Conservation (phyloP, 2,888 invertebrate species). For the Malacosoma neustria region DNA sequence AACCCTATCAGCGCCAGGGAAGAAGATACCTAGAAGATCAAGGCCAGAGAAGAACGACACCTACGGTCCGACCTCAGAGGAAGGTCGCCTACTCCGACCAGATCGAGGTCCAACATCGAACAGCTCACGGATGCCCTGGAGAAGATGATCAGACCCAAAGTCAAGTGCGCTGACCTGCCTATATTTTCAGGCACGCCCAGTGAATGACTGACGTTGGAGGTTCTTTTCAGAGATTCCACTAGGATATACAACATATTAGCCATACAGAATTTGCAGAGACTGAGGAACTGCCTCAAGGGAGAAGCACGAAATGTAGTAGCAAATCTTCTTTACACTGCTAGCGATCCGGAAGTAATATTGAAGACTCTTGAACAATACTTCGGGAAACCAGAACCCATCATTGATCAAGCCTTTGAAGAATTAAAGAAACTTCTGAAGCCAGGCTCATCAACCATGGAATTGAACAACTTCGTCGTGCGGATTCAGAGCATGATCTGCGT, state of each 20-base stretch:
- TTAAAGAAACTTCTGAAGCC: conserved; percentile 10
- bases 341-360: conserved; percentile 11
- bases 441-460: conserved; percentile 7
- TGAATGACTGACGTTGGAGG: neutral
- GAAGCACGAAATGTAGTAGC: conserved; percentile 8
- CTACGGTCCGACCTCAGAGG: neutral
- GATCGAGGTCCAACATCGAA: neutral
- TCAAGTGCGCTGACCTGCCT: neutral
- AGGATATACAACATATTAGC: neutral
- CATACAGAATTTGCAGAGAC: conserved; percentile 8
- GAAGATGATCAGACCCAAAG: neutral
- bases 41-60: neutral
- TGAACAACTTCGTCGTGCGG: conserved; percentile 11
- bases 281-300: conserved; percentile 8
- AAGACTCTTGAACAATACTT: conserved; percentile 13
- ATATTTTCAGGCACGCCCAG: neutral
- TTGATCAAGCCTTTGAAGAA: conserved; percentile 8
- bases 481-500: conserved; percentile 4
- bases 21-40: too few relatives aligned
- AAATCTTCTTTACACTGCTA: conserved; percentile 7
- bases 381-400: conserved; percentile 14
- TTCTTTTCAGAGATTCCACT: neutral
- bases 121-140: neutral
- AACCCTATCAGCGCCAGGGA: neutral
- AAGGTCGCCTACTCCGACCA: neutral